phyloP scores from a whole-genome alignment of 1,140 invertebrate genomes.

The Cyclargus thomasi region DNA sequence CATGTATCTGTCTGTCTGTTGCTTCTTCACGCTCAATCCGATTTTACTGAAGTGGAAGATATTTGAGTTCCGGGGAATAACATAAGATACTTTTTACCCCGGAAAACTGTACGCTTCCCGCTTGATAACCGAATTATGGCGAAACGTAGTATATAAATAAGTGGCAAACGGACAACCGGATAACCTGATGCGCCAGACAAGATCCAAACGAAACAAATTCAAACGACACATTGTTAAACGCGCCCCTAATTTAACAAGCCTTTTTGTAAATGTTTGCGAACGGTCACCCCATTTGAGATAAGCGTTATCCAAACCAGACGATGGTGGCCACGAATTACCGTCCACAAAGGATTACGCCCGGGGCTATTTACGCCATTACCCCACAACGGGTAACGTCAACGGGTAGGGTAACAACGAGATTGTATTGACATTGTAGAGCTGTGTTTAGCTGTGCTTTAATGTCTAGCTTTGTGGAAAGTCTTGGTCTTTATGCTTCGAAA shows the following conservation, averaged over 20 bases:
- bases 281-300: slow-evolving; percentile 11
- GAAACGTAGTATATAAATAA: no score
- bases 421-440: neutral
- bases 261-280: slow-evolving; percentile 12
- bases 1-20: no score
- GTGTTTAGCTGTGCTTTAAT: neutral
- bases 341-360: slow-evolving; percentile 33
- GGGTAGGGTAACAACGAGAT: slow-evolving; percentile 27
- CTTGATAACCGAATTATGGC: no score
- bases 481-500: no score
- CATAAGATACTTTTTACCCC: no score
- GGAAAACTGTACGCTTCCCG: no score
- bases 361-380: slow-evolving; percentile 40
- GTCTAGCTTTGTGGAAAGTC: no score
- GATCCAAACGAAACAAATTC: neutral
- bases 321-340: slow-evolving; percentile 32
- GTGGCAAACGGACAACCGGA: no score
- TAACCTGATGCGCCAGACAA: no score
- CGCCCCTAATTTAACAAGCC: slow-evolving; percentile 11
- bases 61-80: no score
- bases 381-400: slow-evolving; percentile 25
- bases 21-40: no score
- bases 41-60: no score
- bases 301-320: slow-evolving; percentile 21
- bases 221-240: slow-evolving; percentile 5